These are phyloP conservation scores for Leptosomus discolor DNA, from an alignment of 2,113 vertebrate species.

Conservation along the genomic window DNA sequence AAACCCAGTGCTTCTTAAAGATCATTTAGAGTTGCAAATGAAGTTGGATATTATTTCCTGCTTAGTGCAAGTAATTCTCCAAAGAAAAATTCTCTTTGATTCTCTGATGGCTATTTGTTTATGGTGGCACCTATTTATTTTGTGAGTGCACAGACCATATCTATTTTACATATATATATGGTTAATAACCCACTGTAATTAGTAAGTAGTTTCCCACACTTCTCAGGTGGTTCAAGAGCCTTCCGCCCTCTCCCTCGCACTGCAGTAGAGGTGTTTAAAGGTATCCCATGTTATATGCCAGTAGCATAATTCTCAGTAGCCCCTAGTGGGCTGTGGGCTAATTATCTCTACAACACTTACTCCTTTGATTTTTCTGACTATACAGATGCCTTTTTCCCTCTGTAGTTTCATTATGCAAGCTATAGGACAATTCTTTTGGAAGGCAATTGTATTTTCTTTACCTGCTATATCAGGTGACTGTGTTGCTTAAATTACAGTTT, in stretches of 20 bases:
- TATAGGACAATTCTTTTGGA: neutral
- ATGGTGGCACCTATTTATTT: neutral
- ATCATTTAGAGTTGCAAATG: neutral
- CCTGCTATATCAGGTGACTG: neutral
- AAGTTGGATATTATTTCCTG: neutral
- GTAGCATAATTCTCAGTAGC: neutral
- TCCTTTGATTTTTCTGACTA: neutral
- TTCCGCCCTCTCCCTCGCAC: neutral
- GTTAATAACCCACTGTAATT: neutral
- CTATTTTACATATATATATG: neutral
- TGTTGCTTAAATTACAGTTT: neutral
- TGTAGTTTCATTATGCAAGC: neutral
- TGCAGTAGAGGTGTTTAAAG: neutral
- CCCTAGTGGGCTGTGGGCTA: rapidly evolving
- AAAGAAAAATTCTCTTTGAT: neutral
- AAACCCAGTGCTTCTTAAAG: neutral
- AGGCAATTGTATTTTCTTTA: neutral
- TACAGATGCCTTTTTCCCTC: neutral
- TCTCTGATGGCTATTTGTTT: neutral
- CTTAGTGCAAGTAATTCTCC: neutral
- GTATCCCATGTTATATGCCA: neutral
- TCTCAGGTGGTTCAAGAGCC: neutral
- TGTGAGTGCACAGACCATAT: neutral
- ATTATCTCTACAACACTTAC: neutral
- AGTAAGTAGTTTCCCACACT: neutral